Conservation (phyloP, 2,797 vertebrate species). For the Zalophus californianus region DNA sequence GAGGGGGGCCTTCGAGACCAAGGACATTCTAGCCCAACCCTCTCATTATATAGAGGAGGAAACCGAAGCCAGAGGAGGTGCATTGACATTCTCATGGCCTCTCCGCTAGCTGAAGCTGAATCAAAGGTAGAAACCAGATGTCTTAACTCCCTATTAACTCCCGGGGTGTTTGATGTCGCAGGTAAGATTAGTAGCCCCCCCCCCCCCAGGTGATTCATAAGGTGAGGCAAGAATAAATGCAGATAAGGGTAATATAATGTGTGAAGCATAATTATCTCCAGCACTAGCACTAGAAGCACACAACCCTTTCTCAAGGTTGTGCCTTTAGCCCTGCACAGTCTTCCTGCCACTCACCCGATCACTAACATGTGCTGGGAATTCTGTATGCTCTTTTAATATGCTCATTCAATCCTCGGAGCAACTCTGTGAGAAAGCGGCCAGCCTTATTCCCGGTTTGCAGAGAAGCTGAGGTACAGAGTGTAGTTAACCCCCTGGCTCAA, state of each 20-base stretch:
- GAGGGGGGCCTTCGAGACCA: background rate
- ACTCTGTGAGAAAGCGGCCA: background rate
- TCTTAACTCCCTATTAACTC: background rate
- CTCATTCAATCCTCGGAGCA: background rate
- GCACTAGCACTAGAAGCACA: background rate
- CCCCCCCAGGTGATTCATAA: background rate
- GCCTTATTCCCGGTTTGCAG: background rate
- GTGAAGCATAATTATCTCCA: conserved; percentile 13
- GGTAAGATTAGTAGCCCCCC: background rate
- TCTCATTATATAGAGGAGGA: background rate
- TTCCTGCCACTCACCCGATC: background rate
- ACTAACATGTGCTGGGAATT: background rate
- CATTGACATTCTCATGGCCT: background rate
- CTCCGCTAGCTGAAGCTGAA: background rate
- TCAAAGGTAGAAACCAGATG: background rate
- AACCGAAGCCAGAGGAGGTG: background rate
- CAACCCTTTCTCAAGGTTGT: background rate
- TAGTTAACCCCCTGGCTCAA: background rate
- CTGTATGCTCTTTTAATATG: background rate
- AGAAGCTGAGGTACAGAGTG: background rate
- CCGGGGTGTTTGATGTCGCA: conserved; percentile 48
- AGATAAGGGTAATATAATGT: background rate
- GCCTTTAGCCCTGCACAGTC: background rate
- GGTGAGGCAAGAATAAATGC: background rate
- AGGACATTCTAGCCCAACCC: background rate